Evolutionary conservation across 2,888 invertebrate genomes (phyloP).

Genomic region (Eledona agricola): DNA sequence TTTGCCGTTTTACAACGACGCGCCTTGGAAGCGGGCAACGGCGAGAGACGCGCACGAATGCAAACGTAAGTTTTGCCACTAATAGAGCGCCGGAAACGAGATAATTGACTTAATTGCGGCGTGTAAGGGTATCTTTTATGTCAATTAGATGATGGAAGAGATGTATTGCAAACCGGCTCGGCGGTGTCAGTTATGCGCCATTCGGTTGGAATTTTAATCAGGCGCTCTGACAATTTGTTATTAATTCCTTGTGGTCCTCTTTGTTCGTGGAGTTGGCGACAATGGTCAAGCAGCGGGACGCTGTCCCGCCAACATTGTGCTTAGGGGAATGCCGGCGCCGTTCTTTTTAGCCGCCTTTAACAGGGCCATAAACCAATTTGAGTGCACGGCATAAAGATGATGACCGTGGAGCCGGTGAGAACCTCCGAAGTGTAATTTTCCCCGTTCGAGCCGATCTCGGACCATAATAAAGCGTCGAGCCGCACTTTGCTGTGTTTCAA

Average conservation of each 20-base stretch:
- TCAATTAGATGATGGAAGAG: too few relatives aligned
- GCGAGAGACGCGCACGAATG: conserved; percentile 91
- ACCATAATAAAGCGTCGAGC: conserved; percentile 16
- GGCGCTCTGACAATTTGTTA: too few relatives aligned
- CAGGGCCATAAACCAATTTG: conserved; percentile 12
- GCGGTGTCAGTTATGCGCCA: too few relatives aligned
- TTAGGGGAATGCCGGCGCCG: conserved; percentile 14
- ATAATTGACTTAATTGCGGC: not conserved
- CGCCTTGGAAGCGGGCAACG: conserved; percentile 94
- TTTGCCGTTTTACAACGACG: conserved; percentile 93
- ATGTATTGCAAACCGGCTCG: too few relatives aligned
- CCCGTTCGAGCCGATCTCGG: not conserved
- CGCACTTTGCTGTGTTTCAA: conserved; percentile 19
- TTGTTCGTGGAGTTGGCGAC: too few relatives aligned
- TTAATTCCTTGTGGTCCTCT: too few relatives aligned
- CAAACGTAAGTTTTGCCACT: conserved; percentile 75
- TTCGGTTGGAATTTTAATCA: too few relatives aligned
- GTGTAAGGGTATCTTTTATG: too few relatives aligned
- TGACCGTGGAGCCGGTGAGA: conserved; percentile 13
- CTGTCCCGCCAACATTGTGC: conserved; percentile 2
- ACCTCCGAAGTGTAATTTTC: conserved; percentile 8
- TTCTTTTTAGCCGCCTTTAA: conserved; percentile 4
- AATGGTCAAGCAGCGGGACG: not conserved
- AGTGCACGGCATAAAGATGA: too few relatives aligned
- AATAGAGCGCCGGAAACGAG: not conserved